These are phyloP conservation scores for Phymastichus coffea DNA, from an alignment of 1,140 invertebrate genomes.

Conservation along the genomic window DNA sequence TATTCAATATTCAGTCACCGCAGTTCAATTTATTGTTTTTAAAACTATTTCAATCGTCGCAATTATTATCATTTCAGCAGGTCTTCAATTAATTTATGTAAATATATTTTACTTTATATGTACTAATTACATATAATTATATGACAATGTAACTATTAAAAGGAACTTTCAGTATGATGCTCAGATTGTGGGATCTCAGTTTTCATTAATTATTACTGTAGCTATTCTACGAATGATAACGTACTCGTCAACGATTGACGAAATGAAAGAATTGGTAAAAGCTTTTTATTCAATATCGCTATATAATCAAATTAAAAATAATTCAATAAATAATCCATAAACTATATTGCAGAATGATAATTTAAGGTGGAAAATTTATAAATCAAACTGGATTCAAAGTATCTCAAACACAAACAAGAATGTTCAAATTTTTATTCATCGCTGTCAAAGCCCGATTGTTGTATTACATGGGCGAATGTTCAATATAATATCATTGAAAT, in stretches of 20 bases:
- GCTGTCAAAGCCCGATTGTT: slow-evolving; percentile 23
- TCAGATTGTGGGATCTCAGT: not conserved
- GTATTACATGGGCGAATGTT: slow-evolving; percentile 28
- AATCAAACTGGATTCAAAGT: slow-evolving; percentile 28
- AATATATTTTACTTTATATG: not conserved
- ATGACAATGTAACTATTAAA: not conserved
- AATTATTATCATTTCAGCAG: not conserved
- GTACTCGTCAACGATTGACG: not conserved
- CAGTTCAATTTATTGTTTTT: not conserved
- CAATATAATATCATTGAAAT: slow-evolving; percentile 31
- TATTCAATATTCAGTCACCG: not conserved
- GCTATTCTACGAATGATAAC: not conserved
- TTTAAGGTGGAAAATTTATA: slow-evolving; percentile 14
- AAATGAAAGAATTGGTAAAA: not conserved
- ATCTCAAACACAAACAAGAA: not conserved
- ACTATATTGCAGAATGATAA: slow-evolving; percentile 4
- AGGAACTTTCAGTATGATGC: not conserved
- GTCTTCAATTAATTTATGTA: not conserved
- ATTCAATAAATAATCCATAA: too few relatives aligned
- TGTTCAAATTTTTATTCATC: slow-evolving; percentile 19
- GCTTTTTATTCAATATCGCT: not conserved
- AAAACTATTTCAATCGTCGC: not conserved
- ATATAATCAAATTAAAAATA: not conserved
- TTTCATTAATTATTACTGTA: not conserved
- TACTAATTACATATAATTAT: not conserved